Base-by-base conservation (phyloP, 2,888 invertebrate species). In the Drosophila acutilabella region DNA sequence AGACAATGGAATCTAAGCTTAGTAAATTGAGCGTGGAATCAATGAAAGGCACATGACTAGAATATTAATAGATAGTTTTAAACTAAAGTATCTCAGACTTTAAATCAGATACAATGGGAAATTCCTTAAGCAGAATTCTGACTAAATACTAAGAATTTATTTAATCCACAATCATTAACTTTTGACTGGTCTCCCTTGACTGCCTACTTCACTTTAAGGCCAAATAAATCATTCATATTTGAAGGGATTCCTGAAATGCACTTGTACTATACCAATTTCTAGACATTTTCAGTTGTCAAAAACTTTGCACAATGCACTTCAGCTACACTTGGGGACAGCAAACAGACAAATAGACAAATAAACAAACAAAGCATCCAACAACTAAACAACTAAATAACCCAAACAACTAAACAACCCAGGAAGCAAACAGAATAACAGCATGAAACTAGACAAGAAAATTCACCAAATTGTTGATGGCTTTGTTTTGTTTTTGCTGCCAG, bases 251-350 rank as follows among this genome's bases (percentile, higher is more conserved):
- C 18, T 57, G 56, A 70, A 70, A 45, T 71, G 26, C 64, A 65
- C 66, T 71, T 75, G 75, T 66, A 6, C 1, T 30, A 7, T 45
- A 36, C 45, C 57, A 69, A 69, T 69, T 64, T 53, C 36, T 47
- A 23, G 45, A 47, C 56, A 69, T 65, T 74, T 66, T 54, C 58
- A 60, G 66, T 71, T 77, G 80, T 74, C 67, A 74, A 74, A 84
- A 81, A 57, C 79, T 81, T 74, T 44, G 62, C 69, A 81, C 81
- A 83, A 78, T 76, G 81, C 83, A 81, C 81, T 79, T 79, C 74
- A 80, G 18, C 38, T 36, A n/a, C 18, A 36, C 18, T 40, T 6
- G 45, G 30, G 41, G 45, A 41, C 50, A 61, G 52, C 52, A 53
- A n/a, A 40, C 14, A 26, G 38, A 44, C 40, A 33, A 41, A 44